Base-by-base conservation (phyloP, 1,140 invertebrate genomes). In the Drosophila trapezifrons region DNA sequence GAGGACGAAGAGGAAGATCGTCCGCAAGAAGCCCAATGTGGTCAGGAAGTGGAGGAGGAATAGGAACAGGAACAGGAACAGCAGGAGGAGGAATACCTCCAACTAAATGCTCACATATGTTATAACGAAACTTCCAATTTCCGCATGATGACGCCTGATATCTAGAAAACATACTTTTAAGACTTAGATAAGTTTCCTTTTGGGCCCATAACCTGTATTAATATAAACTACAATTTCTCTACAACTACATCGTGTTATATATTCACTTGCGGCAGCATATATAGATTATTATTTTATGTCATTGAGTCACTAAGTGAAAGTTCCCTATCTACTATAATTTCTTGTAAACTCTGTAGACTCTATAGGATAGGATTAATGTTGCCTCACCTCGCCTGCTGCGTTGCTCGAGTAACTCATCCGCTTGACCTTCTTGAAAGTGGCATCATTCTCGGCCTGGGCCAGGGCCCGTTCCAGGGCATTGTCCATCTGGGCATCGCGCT, bases 361-460 rank as follows among this genome's bases (percentile, higher is more conserved):
- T 17, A 1, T 17, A 6, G 17, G 5, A 4, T 29, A 2, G 0
- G 4, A 2, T 13, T 32, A 32, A 27, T 51, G 10, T 8, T 3
- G 6, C 29, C 71, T 92, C 93, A 95, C 95, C 92, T 95, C 94
- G 38, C 95, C 94, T 22, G 94, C 93, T 37, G 93, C 94, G 73
- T 95, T 94, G 80, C 94, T 95, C 27, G 95, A 95, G 84, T 96
- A 96, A 77, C 95, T 96, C 87, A 95, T 93, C 47, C 95, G 92
- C 80, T 95, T 95, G 17, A 96, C 94, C 92, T 95, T 95, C 45
- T 94, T 92, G 71, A 95, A 95, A 2, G 95, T 95, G 22, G 94
- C 94, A 76, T 96, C 95, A 64, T 95, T 94, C 3, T 95, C 92
- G 0, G 95, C 95, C 90, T 95, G 94, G 57, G 93, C 93, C 1